Evolutionary conservation across 2,888 invertebrate species (phyloP).

Genomic region (Camptogramma bilineatum): DNA sequence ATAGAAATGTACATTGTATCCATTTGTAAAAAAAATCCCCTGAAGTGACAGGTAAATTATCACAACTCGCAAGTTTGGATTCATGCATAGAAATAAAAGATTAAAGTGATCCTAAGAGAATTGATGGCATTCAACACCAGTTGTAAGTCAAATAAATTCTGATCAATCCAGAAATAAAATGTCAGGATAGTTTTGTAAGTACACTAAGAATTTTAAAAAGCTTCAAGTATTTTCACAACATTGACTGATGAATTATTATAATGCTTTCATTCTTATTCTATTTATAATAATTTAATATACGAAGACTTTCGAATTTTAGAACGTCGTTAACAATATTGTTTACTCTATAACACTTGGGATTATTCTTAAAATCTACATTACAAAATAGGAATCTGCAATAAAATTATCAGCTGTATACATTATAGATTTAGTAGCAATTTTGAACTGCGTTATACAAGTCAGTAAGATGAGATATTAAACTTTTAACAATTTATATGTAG

Average conservation of each 20-base stretch:
- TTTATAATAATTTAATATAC: slow-evolving; percentile 66
- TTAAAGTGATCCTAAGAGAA: background rate
- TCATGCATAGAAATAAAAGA: background rate
- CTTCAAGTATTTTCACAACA: slow-evolving; percentile 21
- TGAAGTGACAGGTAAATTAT: slow-evolving; percentile 16
- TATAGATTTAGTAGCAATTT: slow-evolving; percentile 39
- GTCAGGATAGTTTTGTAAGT: slow-evolving; percentile 14
- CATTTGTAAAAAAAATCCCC: slow-evolving; percentile 11
- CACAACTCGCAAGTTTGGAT: slow-evolving; percentile 26
- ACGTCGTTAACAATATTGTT: slow-evolving; percentile 44
- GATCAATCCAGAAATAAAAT: slow-evolving; percentile 8
- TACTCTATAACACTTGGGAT: slow-evolving; percentile 57
- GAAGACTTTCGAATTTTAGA: slow-evolving; percentile 62
- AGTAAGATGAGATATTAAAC: slow-evolving; percentile 19
- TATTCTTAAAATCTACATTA: slow-evolving; percentile 76
- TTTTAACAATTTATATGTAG: slow-evolving; percentile 5
- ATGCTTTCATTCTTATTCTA: slow-evolving; percentile 65
- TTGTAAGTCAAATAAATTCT: slow-evolving; percentile 13
- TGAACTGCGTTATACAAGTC: slow-evolving; percentile 38
- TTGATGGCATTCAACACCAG: slow-evolving; percentile 2
- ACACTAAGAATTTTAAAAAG: slow-evolving; percentile 14
- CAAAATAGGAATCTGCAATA: slow-evolving; percentile 85
- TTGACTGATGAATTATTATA: slow-evolving; percentile 31
- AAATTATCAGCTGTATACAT: slow-evolving; percentile 50
- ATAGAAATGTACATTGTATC: slow-evolving; percentile 2